Conservation (phyloP, 2,888 invertebrate species). For the Drosophila affinis region DNA sequence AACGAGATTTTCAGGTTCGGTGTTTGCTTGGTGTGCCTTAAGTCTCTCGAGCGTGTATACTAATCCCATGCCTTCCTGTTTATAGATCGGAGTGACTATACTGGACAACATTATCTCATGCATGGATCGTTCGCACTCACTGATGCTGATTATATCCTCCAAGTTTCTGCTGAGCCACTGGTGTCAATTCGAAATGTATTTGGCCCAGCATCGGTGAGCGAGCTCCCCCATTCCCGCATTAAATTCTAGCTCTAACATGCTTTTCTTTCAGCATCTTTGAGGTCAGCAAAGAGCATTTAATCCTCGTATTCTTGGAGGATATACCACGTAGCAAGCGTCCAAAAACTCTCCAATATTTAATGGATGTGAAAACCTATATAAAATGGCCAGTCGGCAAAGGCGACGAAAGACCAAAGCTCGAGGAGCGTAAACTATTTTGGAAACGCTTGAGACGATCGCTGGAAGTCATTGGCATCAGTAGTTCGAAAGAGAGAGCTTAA, state of each 20-base stretch:
- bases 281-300: constrained; percentile 86
- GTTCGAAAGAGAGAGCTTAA: constrained; percentile 47
- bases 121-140: constrained; percentile 87
- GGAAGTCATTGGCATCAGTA: constrained; percentile 64
- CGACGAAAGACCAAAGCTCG: constrained; percentile 56
- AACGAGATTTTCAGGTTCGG: constrained; percentile 88
- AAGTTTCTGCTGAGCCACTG: constrained; percentile 88
- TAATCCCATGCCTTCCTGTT: not conserved
- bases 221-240: not conserved
- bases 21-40: not conserved
- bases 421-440: constrained; percentile 83
- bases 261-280: constrained; percentile 85
- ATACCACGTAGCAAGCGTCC: constrained; percentile 86
- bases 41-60: not conserved
- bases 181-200: constrained; percentile 90
- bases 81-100: constrained; percentile 87
- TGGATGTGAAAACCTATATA: constrained; percentile 89
- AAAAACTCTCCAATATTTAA: constrained; percentile 87
- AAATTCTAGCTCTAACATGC: not conserved
- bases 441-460: constrained; percentile 80
- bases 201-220: constrained; percentile 87
- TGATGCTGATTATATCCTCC: constrained; percentile 87
- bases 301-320: constrained; percentile 87
- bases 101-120: constrained; percentile 89
- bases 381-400: constrained; percentile 85